Percentiles rank a stretch among this genome's conserved stretches.
Conservation (phyloP, 2,113 vertebrate genomes). For the Ciconia stormi region DNA sequence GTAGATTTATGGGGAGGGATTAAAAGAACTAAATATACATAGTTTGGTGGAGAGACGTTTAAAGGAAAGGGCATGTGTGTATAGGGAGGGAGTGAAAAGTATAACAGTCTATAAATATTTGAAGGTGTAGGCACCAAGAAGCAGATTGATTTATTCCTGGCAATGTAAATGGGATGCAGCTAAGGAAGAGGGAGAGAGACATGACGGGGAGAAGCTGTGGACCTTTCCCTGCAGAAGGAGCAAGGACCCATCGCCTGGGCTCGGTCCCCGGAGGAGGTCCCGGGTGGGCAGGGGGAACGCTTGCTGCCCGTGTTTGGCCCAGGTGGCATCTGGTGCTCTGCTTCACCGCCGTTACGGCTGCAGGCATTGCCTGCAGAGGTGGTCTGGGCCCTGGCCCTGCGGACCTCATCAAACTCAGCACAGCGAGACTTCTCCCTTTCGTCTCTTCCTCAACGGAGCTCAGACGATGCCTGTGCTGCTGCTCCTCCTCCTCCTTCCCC, state of each 20-base stretch:
- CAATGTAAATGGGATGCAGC: conserved; percentile 23
- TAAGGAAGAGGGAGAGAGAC: neutral
- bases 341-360: rapidly evolving
- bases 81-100: conserved; percentile 54
- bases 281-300: rapidly evolving
- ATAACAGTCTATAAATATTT: conserved; percentile 65
- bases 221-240: neutral
- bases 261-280: neutral
- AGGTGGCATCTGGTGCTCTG: neutral
- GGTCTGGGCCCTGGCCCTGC: neutral
- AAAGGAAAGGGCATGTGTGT: conserved; percentile 49
- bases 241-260: neutral
- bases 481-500: neutral
- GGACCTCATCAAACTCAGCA: neutral
- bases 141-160: conserved; percentile 57
- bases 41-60: conserved; percentile 29
- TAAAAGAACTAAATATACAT: conserved; percentile 47
- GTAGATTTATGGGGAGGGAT: conserved; percentile 55
- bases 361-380: neutral
- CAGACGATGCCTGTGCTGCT: neutral
- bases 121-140: conserved; percentile 59
- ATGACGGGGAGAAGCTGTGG: neutral
- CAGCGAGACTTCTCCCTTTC: neutral
- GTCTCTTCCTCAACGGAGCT: neutral
- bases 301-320: neutral